Base-by-base conservation (phyloP, 2,113 vertebrate species). In the Passer domesticus region DNA sequence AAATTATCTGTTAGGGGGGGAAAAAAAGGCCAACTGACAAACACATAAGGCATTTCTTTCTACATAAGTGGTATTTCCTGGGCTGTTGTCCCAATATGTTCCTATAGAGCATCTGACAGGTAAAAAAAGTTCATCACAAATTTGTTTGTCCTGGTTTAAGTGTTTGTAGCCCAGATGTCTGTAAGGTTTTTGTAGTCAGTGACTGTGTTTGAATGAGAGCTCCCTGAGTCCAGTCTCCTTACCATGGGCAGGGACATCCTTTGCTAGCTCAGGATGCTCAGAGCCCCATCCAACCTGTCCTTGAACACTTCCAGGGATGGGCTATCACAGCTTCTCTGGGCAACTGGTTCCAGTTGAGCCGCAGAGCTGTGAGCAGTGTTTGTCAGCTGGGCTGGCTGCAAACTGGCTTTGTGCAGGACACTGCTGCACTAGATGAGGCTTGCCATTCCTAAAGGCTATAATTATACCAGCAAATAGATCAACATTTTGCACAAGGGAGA, bases 131-230 rank as follows among this genome's bases (percentile, higher is more conserved):
- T 33, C 0, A 8, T 75, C 43, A 49, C 11, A 7, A 62, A 81
- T 44, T 37, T 56, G 8, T 70, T 9, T 58, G 7, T 39, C 21
- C 18, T 67, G 37, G 15, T 21, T 92, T 69, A 43, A 60, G 11
- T 18, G 19, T 33, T 69, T n/a, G 16, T 20, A 49, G 43, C 33
- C 21, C 50, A 15, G 21, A 33, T 52, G 28, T 53, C 47, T 72
- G 0, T 39, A 53, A 50, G 64, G n/a, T 6, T 63, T 89, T 25
- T 44, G 28, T 43, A 43, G 37, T n/a, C 0, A 0, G 13, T 66
- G 68, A 31, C 58, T 50, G 18, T 33, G 10, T 39, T 31, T 59
- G 52, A 70, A 62, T 15, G 31, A 62, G 37, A 78, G 14, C 28
- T 77, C 70, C 3, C 2, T 15, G 20, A 79, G 15, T 72, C 22